Evolutionary conservation across 2,797 vertebrate genomes (phyloP).

Genomic region (Chaenodraco wilsoni): DNA sequence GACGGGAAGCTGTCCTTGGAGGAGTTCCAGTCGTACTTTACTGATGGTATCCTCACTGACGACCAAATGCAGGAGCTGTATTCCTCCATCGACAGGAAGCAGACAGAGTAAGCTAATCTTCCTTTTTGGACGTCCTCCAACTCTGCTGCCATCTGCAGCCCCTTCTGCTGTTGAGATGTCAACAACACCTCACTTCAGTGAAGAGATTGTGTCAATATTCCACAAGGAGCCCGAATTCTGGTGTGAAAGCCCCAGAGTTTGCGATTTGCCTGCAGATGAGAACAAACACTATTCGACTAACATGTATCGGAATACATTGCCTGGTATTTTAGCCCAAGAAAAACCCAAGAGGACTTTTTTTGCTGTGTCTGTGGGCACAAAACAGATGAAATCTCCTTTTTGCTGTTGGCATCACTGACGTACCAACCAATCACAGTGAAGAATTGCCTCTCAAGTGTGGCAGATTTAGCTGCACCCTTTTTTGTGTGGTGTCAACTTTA

Average conservation of each 20-base stretch:
- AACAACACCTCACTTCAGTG: constrained; percentile 43
- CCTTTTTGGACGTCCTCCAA: constrained; percentile 47
- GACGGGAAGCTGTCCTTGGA: constrained; percentile 95
- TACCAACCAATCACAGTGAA: constrained; percentile 13
- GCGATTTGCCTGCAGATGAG: constrained; percentile 35
- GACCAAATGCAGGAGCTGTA: constrained; percentile 93
- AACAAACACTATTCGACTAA: constrained; percentile 12
- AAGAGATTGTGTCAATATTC: constrained; percentile 44
- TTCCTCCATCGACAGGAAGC: constrained; percentile 87
- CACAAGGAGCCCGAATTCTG: constrained; percentile 24
- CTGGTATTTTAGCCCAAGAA: background rate
- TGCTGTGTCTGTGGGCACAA: background rate
- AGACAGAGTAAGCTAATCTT: constrained; percentile 87
- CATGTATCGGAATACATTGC: background rate
- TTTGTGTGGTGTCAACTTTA: background rate
- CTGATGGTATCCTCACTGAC: constrained; percentile 91
- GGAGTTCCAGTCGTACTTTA: constrained; percentile 95
- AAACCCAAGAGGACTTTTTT: background rate
- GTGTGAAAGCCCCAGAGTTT: constrained; percentile 14
- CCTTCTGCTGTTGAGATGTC: constrained; percentile 44
- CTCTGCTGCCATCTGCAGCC: constrained; percentile 59
- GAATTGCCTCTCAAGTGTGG: background rate
- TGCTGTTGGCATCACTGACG: constrained; percentile 1
- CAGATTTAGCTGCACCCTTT: background rate
- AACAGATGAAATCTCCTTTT: background rate